phyloP scores from a whole-genome alignment of 2,113 vertebrate species.

The Benitochromis conjunctus region DNA sequence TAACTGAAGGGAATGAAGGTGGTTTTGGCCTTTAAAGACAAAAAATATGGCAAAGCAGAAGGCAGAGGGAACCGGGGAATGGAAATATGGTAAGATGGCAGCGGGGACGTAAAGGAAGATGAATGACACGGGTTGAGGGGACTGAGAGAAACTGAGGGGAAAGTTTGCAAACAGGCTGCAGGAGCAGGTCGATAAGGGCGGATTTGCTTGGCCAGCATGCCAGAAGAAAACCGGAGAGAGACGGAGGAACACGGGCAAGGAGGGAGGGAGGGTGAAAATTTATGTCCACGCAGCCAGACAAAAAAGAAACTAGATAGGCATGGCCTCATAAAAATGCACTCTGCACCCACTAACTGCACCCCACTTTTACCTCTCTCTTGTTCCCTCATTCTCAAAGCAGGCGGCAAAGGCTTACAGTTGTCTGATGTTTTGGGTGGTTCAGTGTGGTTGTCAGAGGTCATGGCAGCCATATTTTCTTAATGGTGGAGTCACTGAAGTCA shows the following conservation, averaged over 20 bases:
- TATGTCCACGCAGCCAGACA: constrained; percentile 59
- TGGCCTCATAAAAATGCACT: constrained; percentile 68
- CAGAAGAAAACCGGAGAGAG: constrained; percentile 8
- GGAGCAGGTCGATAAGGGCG: constrained; percentile 17
- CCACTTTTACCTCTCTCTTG: constrained; percentile 12
- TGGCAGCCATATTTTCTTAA: constrained; percentile 66
- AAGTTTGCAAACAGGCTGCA: constrained; percentile 55
- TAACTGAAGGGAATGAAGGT: constrained; percentile 51
- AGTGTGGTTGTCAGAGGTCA: constrained; percentile 57
- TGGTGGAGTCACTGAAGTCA: constrained; percentile 68
- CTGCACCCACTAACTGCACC: constrained; percentile 2
- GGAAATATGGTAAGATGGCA: not conserved
- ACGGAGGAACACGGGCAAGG: not conserved
- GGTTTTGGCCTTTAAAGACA: constrained; percentile 46
- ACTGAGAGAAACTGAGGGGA: constrained; percentile 1
- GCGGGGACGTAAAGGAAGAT: not conserved
- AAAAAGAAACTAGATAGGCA: constrained; percentile 67
- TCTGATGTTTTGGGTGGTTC: constrained; percentile 54
- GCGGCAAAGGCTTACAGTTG: constrained; percentile 5
- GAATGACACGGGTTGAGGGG: not conserved
- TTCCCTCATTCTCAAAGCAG: constrained; percentile 12
- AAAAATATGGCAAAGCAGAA: constrained; percentile 11
- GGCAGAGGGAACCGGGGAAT: not conserved
- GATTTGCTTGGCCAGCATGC: constrained; percentile 8
- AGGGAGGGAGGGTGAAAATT: constrained; percentile 30